A percentile compares a stretch with the other conserved stretches of the same genome.
Evolutionary conservation across 2,888 invertebrate species (phyloP).

Genomic region (Slavum lentiscoides): DNA sequence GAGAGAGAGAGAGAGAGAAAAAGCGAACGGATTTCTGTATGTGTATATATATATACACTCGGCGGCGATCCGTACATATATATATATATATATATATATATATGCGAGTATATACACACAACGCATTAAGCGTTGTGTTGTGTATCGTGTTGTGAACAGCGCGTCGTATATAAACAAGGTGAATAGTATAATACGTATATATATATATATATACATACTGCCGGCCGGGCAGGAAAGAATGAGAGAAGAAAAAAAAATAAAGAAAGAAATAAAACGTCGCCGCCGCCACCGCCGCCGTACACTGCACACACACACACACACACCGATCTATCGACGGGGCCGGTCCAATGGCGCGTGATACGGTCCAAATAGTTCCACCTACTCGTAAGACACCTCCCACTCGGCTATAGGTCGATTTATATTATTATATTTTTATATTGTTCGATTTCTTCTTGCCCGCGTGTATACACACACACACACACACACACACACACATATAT

Average conservation of each 20-base stretch:
- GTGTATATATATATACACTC: neutral
- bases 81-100: neutral
- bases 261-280: conserved; percentile 22
- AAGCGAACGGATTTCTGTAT: conserved; percentile 19
- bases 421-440: conserved; percentile 16
- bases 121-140: neutral
- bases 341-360: conserved; percentile 52
- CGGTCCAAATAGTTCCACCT: conserved; percentile 53
- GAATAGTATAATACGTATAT: neutral
- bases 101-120: neutral
- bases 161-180: neutral
- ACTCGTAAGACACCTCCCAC: conserved; percentile 51
- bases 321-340: conserved; percentile 45
- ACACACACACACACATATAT: no score
- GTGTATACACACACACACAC: neutral
- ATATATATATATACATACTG: neutral
- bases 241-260: neutral
- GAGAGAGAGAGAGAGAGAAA: neutral
- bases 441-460: conserved; percentile 34
- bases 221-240: neutral
- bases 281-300: neutral
- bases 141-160: neutral
- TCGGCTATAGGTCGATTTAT: conserved; percentile 39
- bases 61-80: no score
- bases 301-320: neutral